A percentile compares a stretch with the other conserved stretches of the same genome.
These are phyloP conservation scores for Nicator chloris DNA, from an alignment of 2,113 vertebrate genomes.

Conservation along the genomic window DNA sequence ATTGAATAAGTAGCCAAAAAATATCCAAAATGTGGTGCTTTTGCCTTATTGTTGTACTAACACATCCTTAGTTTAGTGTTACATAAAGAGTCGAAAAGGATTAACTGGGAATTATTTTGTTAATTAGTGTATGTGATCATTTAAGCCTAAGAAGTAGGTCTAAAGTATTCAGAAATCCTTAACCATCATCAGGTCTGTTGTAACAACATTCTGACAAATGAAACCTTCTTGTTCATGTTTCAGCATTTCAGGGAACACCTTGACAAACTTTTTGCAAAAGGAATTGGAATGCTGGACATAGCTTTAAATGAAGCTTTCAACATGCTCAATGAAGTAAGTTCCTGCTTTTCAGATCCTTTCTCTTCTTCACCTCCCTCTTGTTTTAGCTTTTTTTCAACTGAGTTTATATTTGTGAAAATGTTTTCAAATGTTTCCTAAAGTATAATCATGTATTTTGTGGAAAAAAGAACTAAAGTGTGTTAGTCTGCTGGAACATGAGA, in stretches of 20 bases:
- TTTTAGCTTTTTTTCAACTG: background rate
- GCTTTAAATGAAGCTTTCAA: slow-evolving; percentile 94
- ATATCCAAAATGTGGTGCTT: background rate
- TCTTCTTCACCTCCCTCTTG: background rate
- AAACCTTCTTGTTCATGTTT: slow-evolving; percentile 11
- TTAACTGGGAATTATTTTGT: background rate
- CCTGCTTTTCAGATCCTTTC: background rate
- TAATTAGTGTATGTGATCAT: background rate
- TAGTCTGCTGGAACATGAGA: background rate
- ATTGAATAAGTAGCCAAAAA: background rate
- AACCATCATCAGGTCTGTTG: background rate
- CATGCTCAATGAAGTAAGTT: slow-evolving; percentile 90
- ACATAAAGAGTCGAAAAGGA: background rate
- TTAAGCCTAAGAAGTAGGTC: background rate
- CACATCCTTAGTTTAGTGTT: background rate
- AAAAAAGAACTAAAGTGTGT: background rate
- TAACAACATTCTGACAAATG: background rate
- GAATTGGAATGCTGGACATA: slow-evolving; percentile 94
- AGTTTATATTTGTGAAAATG: background rate
- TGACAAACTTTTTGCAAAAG: slow-evolving; percentile 92
- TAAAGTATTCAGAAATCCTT: background rate
- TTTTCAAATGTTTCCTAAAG: background rate
- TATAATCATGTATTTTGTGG: background rate
- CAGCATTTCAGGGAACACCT: slow-evolving; percentile 96
- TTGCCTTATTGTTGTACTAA: background rate